Evolutionary conservation across 2,888 invertebrate species (phyloP).

Genomic region (Drosophila neoperkinsi): DNA sequence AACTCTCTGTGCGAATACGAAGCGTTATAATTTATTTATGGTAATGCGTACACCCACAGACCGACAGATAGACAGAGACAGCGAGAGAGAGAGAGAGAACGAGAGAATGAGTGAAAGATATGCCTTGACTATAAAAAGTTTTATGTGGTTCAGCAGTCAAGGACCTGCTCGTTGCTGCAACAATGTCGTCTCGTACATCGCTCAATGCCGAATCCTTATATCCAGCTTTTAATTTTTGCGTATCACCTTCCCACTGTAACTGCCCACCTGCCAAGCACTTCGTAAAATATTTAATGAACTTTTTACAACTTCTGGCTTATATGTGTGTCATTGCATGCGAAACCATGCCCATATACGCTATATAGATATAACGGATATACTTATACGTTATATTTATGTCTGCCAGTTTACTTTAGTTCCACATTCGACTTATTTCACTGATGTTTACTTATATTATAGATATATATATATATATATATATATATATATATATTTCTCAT

Average conservation of each 20-base stretch:
- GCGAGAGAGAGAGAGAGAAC: background rate
- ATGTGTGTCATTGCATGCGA: conserved; percentile 10
- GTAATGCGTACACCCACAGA: conserved; percentile 67
- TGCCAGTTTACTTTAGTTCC: conserved; percentile 13
- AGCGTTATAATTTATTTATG: conserved; percentile 80
- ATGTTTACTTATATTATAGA: background rate
- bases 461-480: background rate
- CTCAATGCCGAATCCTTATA: conserved; percentile 70
- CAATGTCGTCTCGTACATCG: conserved; percentile 68
- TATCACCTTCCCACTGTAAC: conserved; percentile 58
- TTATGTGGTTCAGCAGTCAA: conserved; percentile 55
- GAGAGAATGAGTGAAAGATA: conserved; percentile 3
- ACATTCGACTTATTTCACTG: background rate
- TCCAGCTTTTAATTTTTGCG: conserved; percentile 74
- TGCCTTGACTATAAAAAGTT: conserved; percentile 62
- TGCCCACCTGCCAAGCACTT: conserved; percentile 54
- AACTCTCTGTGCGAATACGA: conserved; percentile 72
- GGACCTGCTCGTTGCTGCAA: conserved; percentile 29
- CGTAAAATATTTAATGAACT: conserved; percentile 75
- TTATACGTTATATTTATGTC: background rate
- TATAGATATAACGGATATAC: background rate
- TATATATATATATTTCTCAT: conserved; percentile 1
- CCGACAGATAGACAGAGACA: background rate
- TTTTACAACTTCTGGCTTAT: conserved; percentile 56
- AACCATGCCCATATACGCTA: background rate